Percentiles rank a stretch among this genome's conserved stretches.
Conservation (phyloP, 2,888 invertebrate species). For the Eurytoma californica region DNA sequence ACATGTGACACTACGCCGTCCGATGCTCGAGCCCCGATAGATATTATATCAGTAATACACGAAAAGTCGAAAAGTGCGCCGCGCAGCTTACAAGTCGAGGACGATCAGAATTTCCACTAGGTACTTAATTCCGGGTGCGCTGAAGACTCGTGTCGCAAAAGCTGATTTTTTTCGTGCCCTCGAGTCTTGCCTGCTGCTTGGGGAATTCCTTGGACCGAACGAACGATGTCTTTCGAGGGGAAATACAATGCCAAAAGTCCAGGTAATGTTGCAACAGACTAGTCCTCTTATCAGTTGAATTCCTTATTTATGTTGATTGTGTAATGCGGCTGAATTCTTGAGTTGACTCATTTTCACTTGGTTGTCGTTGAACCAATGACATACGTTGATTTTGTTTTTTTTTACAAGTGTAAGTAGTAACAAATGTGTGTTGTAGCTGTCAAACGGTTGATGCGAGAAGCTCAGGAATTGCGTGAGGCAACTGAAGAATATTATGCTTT, state of each 20-base stretch:
- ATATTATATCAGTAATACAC: background rate
- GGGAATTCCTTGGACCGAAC: too few species aligned
- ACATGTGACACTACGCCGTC: background rate
- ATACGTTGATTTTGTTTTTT: background rate
- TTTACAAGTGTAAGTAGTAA: background rate
- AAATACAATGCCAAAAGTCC: conserved; percentile 80
- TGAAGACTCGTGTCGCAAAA: background rate
- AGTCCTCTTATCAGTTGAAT: background rate
- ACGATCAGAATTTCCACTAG: background rate
- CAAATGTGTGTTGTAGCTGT: conserved; percentile 80
- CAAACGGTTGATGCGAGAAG: conserved; percentile 94
- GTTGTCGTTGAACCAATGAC: background rate
- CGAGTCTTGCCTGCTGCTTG: background rate
- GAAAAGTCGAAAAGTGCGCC: background rate
- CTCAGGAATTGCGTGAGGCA: conserved; percentile 88
- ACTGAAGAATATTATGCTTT: conserved; percentile 93
- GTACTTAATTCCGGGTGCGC: too few species aligned
- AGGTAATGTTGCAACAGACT: conserved; percentile 71
- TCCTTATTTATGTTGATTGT: background rate
- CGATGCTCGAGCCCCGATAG: background rate
- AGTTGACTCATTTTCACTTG: background rate
- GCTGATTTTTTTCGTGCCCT: conserved; percentile 18
- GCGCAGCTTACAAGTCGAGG: background rate
- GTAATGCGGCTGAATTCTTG: background rate
- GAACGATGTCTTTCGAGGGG: conserved; percentile 75